phyloP scores from a whole-genome alignment of 1,140 invertebrate genomes.

The Drosophila sulfurigaster region DNA sequence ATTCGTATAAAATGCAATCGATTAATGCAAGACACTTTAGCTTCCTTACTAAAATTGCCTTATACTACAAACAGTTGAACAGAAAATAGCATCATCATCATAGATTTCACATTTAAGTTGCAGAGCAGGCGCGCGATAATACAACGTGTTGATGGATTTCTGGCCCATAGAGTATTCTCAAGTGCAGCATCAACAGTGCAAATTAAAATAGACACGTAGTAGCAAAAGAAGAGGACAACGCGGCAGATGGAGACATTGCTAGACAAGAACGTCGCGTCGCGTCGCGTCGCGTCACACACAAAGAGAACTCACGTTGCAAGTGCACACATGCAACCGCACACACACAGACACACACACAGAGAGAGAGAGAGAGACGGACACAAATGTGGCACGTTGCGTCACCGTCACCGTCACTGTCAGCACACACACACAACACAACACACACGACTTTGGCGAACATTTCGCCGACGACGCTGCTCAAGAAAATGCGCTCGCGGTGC shows the following conservation, averaged over 20 bases:
- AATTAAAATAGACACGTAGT: constrained; percentile 1
- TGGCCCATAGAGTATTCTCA: not conserved
- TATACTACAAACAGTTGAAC: too few relatives aligned
- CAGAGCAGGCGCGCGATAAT: too few relatives aligned
- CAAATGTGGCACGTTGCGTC: constrained; percentile 37
- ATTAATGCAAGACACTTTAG: too few relatives aligned
- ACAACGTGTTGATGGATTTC: too few relatives aligned
- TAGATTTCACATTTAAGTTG: too few relatives aligned
- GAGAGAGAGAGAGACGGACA: not conserved
- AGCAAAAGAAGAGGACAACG: constrained; percentile 12
- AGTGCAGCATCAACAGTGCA: constrained; percentile 43
- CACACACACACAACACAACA: constrained; percentile 7
- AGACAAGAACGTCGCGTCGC: constrained; percentile 27
- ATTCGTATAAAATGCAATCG: too few relatives aligned
- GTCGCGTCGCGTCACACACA: constrained; percentile 17
- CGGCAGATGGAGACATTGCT: constrained; percentile 50
- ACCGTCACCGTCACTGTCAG: constrained; percentile 37
- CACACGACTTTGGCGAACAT: constrained; percentile 19
- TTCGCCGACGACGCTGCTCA: constrained; percentile 21
- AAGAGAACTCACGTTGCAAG: constrained; percentile 5
- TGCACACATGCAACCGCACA: not conserved
- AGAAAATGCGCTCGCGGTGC: constrained; percentile 44
- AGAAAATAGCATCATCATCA: too few relatives aligned
- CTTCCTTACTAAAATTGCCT: too few relatives aligned
- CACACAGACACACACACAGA: too few relatives aligned